Base-by-base conservation (phyloP, 2,113 vertebrate genomes). In the Saccopteryx bilineata region DNA sequence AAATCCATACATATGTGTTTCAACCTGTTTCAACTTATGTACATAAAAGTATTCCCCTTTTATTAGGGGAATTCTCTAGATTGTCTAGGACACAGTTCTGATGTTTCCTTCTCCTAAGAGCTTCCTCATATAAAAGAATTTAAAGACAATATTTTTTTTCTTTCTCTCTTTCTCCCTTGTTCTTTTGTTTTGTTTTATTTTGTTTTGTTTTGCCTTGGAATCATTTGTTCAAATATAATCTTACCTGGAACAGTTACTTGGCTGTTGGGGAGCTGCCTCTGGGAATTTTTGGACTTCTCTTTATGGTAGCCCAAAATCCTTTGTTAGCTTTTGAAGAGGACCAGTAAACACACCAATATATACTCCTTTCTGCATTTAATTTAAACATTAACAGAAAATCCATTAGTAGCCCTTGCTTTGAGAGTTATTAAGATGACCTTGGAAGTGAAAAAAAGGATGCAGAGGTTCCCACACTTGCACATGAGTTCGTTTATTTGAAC, bases 381-480 rank as follows among this genome's bases (percentile, higher is more conserved):
- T 75, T 19, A 83, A 84, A 88, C 71, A 74, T 80, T 72, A 72
- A 52, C 68, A 87, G 60, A 39, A 76, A 90, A 82, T 87, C 17
- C 39, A 78, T 58, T 76, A 82, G 46, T 26, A 91, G 26, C 54
- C 21, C n/a, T 93, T 82, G 52, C 66, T 91, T 76, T 60, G 18
- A 87, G 50, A 84, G 24, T 87, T 88, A 78, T 50, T 95, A 71
- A 33, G 52, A 95, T 92, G 33, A 91, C 58, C 82, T 87, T 95
- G 74, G 24, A 75, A 80, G 48, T 74, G 52, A 84, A 28, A 19
- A 21, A 89, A 94, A 89, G 48, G 26, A 56, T 48, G 10, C 24
- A 75, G 79, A 84, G 58, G 31, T 88, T 87, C 72, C 71, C 15
- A 48, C 18, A 39, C 81, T 80, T 85, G 58, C 52, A 26, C n/a